phyloP scores from a whole-genome alignment of 92 coral and sea anemone genomes.

The Porites evermanni region DNA sequence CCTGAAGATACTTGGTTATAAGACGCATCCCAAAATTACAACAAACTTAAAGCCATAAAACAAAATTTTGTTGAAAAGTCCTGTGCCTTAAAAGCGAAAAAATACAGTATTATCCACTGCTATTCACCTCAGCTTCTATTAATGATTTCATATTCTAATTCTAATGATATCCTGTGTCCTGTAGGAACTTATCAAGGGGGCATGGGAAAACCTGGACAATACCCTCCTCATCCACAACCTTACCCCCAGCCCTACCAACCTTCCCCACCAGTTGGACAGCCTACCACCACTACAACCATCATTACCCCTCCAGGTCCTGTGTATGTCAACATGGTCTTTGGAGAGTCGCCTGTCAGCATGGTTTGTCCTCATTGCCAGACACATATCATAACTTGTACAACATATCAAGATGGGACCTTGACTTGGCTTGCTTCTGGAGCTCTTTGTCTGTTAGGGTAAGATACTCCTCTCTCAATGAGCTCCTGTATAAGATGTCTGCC shows the following conservation, averaged over 20 bases:
- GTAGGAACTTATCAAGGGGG: conserved; percentile 12
- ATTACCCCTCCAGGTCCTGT: conserved; percentile 75
- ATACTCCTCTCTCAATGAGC: too few species aligned
- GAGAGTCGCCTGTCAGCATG: conserved; percentile 95
- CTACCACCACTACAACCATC: conserved; percentile 74
- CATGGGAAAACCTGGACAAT: neutral
- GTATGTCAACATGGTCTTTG: conserved; percentile 70
- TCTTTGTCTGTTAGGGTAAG: conserved; percentile 87
- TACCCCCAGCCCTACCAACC: conserved; percentile 66
- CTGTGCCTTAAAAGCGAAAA: too few species aligned
- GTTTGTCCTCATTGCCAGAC: conserved; percentile 96
- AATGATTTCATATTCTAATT: too few species aligned
- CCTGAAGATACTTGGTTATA: too few species aligned
- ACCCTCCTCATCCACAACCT: conserved; percentile 15
- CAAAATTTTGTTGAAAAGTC: too few species aligned
- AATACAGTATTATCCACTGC: too few species aligned
- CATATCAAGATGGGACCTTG: conserved; percentile 88
- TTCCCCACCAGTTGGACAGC: conserved; percentile 29
- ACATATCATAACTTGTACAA: conserved; percentile 86
- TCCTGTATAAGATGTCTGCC: too few species aligned
- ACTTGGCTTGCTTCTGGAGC: conserved; percentile 93
- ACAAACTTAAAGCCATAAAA: too few species aligned
- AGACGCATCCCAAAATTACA: too few species aligned
- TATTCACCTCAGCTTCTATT: too few species aligned
- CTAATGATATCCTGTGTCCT: neutral